phyloP scores from a whole-genome alignment of 2,113 vertebrate species.

The Podarcis raffonei region DNA sequence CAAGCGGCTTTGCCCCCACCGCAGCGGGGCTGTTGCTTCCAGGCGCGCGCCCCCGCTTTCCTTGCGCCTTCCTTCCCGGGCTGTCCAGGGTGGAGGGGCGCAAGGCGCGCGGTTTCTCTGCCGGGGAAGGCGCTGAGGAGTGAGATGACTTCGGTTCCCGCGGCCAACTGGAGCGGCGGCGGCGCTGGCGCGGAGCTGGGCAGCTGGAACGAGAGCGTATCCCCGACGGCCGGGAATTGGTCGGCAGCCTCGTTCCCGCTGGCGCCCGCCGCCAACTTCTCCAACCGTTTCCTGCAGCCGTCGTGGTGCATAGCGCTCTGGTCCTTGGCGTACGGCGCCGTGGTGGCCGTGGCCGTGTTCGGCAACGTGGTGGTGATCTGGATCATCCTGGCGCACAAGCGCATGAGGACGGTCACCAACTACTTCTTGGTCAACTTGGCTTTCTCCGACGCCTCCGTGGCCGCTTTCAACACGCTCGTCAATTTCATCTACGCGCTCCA shows the following conservation, averaged over 20 bases:
- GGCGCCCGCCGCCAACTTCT: slow-evolving; percentile 73
- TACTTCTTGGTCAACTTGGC: slow-evolving; percentile 95
- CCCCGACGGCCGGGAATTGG: slow-evolving; percentile 48
- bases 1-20: background rate
- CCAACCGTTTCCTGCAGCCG: slow-evolving; percentile 91
- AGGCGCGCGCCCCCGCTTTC: background rate
- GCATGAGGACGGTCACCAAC: slow-evolving; percentile 97
- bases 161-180: slow-evolving; percentile 40
- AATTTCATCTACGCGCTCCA: slow-evolving; percentile 94
- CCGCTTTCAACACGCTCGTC: slow-evolving; percentile 93
- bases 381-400: slow-evolving; percentile 97
- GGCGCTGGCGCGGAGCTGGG: background rate
- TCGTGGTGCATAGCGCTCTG: slow-evolving; percentile 94
- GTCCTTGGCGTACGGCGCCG: slow-evolving; percentile 90
- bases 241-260: slow-evolving; percentile 30
- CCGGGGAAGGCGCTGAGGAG: slow-evolving; percentile 1
- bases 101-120: background rate
- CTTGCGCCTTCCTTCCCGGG: background rate
- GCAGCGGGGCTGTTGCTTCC: background rate
- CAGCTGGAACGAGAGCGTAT: slow-evolving; percentile 52
- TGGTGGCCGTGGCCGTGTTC: slow-evolving; percentile 91
- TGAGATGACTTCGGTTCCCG: slow-evolving; percentile 59
- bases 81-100: background rate
- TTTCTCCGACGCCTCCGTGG: slow-evolving; percentile 95
- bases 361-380: slow-evolving; percentile 95